Base-by-base conservation (phyloP, 2,888 invertebrate species). In the Alitta virens region DNA sequence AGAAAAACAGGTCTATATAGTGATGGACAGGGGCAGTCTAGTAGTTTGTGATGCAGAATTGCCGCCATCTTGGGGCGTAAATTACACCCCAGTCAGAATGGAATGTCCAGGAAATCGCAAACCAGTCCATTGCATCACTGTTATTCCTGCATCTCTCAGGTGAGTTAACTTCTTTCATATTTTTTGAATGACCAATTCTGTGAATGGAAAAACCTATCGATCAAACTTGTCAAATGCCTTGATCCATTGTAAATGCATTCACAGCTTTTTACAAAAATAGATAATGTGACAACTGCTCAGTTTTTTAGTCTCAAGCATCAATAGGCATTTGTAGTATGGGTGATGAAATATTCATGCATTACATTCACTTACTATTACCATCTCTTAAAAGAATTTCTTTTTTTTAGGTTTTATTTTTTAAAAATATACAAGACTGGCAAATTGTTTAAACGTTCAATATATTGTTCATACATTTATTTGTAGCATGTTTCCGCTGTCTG, bases 31-130 rank as follows among this genome's bases (percentile, higher is more conserved):
- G 26, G 70, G 69, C 18, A 43, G 59, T 2, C 58, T 70, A 21
- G 56, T 67, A 12, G 43, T 71, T 26, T 71, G 71, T 54, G 55
- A 57, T 12, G 60, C 54, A 18, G 56, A 46, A n/a, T 21, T 59
- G 23, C 42, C 46, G 7, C 27, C 25, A 53, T 46, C 60, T 43
- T 33, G 23, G 23, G 25, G 42, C 24, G 21, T 50, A 2, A 49
- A 27, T 46, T 60, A 59, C 57, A 40, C 56, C 24, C 67, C 64
- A 1, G 69, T 69, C 38, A 56, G 58, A 27, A 62, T 56, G 26
- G 60, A 64, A 27, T 69, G 63, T 50, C 63, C 68, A 2, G 68
- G 68, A 46, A 69, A 69, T 42, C 63, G 65, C 38, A 66, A 64
- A 38, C 68, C 62, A 5, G 62, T 69, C n/a, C 65, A 67, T 51